Base-by-base conservation (phyloP, 2,113 vertebrate species). In the Nothobranchius kuhntae region DNA sequence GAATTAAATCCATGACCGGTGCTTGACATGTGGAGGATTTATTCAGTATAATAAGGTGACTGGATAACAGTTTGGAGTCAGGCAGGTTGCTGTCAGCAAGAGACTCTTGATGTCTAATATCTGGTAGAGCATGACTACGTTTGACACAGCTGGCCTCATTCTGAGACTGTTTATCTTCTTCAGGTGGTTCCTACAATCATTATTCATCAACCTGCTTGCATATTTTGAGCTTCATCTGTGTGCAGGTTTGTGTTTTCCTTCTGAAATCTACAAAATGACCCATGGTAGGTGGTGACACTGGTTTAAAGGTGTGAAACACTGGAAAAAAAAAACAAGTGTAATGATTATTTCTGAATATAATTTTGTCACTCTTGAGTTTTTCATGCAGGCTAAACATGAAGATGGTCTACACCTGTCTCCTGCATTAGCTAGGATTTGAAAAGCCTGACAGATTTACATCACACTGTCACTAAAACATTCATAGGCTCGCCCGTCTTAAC, bases 31-130 rank as follows among this genome's bases (percentile, higher is more conserved):
- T 70, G 80, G 82, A 66, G 62, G 80, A 89, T 91, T 80, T 91
- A 55, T 81, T 61, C 85, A 74, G 64, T 83, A 35, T 90, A 91
- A 80, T 77, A 88, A 85, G 75, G 64, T 71, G 60, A 64, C 58
- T 71, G 71, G 78, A 84, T 91, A 85, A 85, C 84, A 59, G 38
- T 1, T 45, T 36, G 48, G 74, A 87, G 68, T 62, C 75, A 87
- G 68, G 62, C 61, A 35, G 68, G 68, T 61, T 69, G 71, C 76
- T 91, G 88, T 91, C 81, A 82, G 60, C 68, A 62, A 83, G 84
- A 86, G 84, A 69, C 72, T 74, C 73, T 84, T 84, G 78, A 85
- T 82, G 77, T 91, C 85, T 77, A 85, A 77, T 81, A 82, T 87
- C 72, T 77, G 81, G 74, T 51, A 9, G 86, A 71, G 75, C 56